These are phyloP conservation scores for Microctonus hyperodae DNA, from an alignment of 2,888 invertebrate genomes.

Conservation along the genomic window DNA sequence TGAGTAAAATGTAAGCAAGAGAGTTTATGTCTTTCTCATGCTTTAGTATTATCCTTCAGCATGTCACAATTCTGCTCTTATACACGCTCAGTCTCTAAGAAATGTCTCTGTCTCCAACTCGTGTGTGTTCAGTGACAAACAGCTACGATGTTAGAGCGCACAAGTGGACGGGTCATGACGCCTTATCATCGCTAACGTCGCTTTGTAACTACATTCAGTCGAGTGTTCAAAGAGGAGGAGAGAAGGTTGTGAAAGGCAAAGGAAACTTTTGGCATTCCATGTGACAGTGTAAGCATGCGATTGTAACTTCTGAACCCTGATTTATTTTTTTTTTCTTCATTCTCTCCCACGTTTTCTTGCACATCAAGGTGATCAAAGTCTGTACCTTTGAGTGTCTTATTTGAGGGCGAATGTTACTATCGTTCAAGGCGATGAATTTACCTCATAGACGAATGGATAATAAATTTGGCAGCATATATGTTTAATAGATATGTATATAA, in stretches of 20 bases:
- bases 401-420: background rate
- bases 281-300: background rate
- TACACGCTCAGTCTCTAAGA: background rate
- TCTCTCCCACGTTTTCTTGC: background rate
- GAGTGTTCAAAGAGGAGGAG: slow-evolving; percentile 23
- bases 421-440: background rate
- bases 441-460: background rate
- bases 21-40: background rate
- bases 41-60: background rate
- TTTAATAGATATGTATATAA: background rate
- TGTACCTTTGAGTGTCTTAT: background rate
- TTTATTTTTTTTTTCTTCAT: background rate
- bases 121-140: slow-evolving; percentile 11
- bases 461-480: background rate
- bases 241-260: background rate
- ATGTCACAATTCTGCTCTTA: background rate
- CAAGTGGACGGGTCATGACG: slow-evolving; percentile 25
- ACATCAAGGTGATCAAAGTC: slow-evolving; percentile 9
- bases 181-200: slow-evolving; percentile 22
- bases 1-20: background rate
- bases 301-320: slow-evolving; percentile 10
- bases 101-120: background rate
- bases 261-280: background rate
- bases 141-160: slow-evolving; percentile 11
- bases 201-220: slow-evolving; percentile 10